Percentiles rank a stretch among this genome's conserved stretches.
Conservation (phyloP, 2,888 invertebrate species). For the Petrophora chlorosata region DNA sequence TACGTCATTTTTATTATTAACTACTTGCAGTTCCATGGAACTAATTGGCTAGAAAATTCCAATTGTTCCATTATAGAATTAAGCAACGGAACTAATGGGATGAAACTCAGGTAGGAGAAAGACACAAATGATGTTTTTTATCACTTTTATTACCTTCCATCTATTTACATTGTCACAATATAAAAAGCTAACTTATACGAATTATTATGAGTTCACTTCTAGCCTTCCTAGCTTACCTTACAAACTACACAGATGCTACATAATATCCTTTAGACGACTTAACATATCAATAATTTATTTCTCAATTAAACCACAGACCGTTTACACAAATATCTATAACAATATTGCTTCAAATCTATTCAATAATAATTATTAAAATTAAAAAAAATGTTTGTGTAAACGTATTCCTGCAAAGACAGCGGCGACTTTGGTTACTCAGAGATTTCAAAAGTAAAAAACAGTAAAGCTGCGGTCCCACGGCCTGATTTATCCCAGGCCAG, state of each 20-base stretch:
- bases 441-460: too few species aligned
- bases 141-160: slow-evolving; percentile 50
- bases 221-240: slow-evolving; percentile 47
- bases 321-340: slow-evolving; percentile 38
- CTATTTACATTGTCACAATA: slow-evolving; percentile 65
- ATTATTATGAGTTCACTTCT: slow-evolving; percentile 62
- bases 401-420: slow-evolving; percentile 20
- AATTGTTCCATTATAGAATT: too few species aligned
- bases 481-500: too few species aligned
- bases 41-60: too few species aligned
- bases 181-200: slow-evolving; percentile 45
- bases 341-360: slow-evolving; percentile 16
- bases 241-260: slow-evolving; percentile 38
- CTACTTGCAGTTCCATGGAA: too few species aligned
- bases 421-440: too few species aligned
- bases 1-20: too few species aligned
- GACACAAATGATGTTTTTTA: slow-evolving; percentile 5
- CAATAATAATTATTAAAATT: not conserved
- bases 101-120: not conserved
- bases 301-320: slow-evolving; percentile 43
- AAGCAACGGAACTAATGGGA: too few species aligned
- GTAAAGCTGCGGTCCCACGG: too few species aligned
- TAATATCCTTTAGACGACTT: slow-evolving; percentile 47
- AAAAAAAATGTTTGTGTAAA: slow-evolving; percentile 26
- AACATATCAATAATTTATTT: slow-evolving; percentile 66